Base-by-base conservation (phyloP, 2,113 vertebrate genomes). In the Syrrhaptes paradoxus region DNA sequence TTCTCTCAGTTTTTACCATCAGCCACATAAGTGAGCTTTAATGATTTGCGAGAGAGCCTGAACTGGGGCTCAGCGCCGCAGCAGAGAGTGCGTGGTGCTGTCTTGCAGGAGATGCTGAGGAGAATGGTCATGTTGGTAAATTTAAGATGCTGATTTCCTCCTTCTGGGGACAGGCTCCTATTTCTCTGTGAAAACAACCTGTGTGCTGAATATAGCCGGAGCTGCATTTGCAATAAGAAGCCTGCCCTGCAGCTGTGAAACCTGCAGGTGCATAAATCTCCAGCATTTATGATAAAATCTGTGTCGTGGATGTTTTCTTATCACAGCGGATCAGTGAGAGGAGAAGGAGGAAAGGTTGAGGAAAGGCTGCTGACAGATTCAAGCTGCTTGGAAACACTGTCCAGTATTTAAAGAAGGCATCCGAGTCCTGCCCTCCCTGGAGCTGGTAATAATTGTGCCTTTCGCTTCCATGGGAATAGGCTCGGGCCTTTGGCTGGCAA, bases 221-320 rank as follows among this genome's bases (percentile, higher is more conserved):
- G 62, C 66, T 93, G 54, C 58, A 55, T 87, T 43, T 67, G 70
- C 66, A 93, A 24, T 72, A 83, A 87, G 76, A 54, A 77, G 72
- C 83, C 87, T 97, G 85, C 80, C 94, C 85, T 85, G 95, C 92
- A 96, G 90, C 95, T 97, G 83, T 90, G 88, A 89, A 96, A 95
- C 51, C 45, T 91, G 62, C 76, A 92, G 88, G 93, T 94, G 80
- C 77, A 89, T 96, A 96, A 93, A 94, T 96, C 88, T 94, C 79
- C 24, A 45, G 17, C 49, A 34, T 77, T 82, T 88, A 70, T 88
- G 87, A 68, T 68, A 95, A 95, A 95, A 90, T 86, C 83, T 62
- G 71, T 75, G 52, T 76, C 0, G 0, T 48, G 66, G 72, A 88
- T 3, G 0, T 87, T 95, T 92, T 90, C 79, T 92, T 93, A 89